Percentiles rank a stretch among this genome's conserved stretches.
phyloP scores from a whole-genome alignment of 2,113 vertebrate genomes.

The Chauna torquata region DNA sequence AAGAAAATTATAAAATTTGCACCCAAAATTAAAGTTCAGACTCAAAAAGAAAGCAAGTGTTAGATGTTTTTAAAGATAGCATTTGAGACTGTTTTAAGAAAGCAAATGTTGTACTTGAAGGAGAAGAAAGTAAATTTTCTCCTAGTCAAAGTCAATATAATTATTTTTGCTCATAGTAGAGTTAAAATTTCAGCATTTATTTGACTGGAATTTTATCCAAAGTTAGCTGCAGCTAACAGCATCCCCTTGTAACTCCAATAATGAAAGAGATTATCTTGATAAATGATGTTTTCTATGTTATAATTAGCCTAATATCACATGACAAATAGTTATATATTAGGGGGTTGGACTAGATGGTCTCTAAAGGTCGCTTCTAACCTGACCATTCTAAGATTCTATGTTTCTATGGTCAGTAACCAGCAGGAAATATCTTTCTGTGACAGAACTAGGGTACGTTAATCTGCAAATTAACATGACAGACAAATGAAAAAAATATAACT shows the following conservation, averaged over 20 bases:
- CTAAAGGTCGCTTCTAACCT: too few species aligned
- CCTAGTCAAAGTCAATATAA: neutral
- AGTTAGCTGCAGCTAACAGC: neutral
- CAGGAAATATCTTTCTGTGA: neutral
- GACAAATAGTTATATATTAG: neutral
- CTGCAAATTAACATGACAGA: neutral
- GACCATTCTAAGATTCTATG: too few species aligned
- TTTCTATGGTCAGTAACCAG: neutral
- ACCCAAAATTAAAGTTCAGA: neutral
- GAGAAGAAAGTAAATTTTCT: neutral
- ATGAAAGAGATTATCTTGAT: neutral
- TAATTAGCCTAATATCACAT: neutral
- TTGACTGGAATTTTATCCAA: neutral
- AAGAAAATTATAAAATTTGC: neutral
- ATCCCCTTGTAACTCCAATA: neutral
- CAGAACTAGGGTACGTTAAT: neutral
- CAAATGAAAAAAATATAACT: neutral
- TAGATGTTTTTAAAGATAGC: neutral
- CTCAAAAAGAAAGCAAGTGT: neutral
- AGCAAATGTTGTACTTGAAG: neutral
- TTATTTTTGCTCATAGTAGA: neutral
- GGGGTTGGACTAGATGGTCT: too few species aligned
- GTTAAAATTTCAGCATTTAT: neutral
- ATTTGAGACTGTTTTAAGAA: neutral
- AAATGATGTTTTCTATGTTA: neutral